Base-by-base conservation (phyloP, 2,113 vertebrate species). In the Rhizomys pruinosus region DNA sequence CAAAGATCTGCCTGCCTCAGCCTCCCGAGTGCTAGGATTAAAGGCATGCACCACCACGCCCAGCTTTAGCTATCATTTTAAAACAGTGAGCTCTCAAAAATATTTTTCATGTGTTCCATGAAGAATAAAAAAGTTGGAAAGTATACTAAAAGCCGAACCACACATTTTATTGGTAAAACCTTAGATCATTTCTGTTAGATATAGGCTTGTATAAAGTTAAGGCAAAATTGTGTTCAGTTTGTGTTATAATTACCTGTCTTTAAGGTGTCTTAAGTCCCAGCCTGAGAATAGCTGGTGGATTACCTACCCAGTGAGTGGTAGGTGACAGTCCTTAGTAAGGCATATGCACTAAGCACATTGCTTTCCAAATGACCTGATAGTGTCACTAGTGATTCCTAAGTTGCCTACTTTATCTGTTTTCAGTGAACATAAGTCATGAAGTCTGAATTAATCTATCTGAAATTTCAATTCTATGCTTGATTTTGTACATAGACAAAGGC, bases 101-200 rank as follows among this genome's bases (percentile, higher is more conserved):
- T 59, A 37, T 74, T 93, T 95, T 90, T 25, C 39, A 25, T 4
- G 0, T 76, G 12, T 64, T 16, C 25, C 29, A 63, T 32, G 63
- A 22, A 72, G 55, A 95, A 47, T 82, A 78, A 85, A 84, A 59
- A 95, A 39, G 27, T 61, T 29, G 3, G 4, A 12, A 61, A 93
- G 85, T 59, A 74, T 82, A 34, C 16, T 88, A 44, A 89, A 34
- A 68, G 8, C 39, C 13, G 57, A 20, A 4, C 23, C 22, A 44
- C 25, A 80, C 5, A 78, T 92, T 74, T 90, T 81, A 59, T 57
- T 29, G 17, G 47, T 72, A 34, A 89, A 69, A 37, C 25, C 37
- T 89, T 77, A 39, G 77, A 22, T 92, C 4, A 37, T 55, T 78
- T 91, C 61, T 93, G 7, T 93, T 68, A 84, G 84, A 80, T 23